phyloP scores from a whole-genome alignment of 2,797 vertebrate species.

The Enteromius viviparus region DNA sequence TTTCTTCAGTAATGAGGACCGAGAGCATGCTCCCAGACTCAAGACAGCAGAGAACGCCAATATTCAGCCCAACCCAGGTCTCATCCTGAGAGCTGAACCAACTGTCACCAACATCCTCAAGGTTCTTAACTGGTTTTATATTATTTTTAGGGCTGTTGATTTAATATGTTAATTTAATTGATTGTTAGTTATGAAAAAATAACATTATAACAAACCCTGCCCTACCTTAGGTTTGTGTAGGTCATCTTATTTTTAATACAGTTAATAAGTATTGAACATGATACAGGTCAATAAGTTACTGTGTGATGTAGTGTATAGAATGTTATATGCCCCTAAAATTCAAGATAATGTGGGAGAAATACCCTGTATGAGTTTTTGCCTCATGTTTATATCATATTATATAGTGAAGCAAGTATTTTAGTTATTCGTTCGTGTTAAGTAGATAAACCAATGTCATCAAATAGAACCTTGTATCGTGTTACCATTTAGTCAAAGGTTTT shows the following conservation, averaged over 20 bases:
- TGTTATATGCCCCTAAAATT: not conserved
- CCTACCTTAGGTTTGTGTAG: not conserved
- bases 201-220: not conserved
- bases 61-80: conserved; percentile 95
- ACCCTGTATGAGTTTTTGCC: not conserved
- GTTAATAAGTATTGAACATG: not conserved
- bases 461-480: not conserved
- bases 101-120: conserved; percentile 99
- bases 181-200: not conserved
- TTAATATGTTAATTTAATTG: not conserved
- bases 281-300: not conserved
- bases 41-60: conserved; percentile 95
- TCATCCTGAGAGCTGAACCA: conserved; percentile 94
- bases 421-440: not conserved
- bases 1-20: conserved; percentile 80
- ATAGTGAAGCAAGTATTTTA: not conserved
- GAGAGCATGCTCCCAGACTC: conserved; percentile 87
- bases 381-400: not conserved
- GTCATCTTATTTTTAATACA: not conserved
- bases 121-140: conserved; percentile 68
- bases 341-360: not conserved
- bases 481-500: not conserved
- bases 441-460: not conserved
- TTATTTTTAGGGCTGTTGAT: not conserved
- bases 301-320: not conserved